These are phyloP conservation scores for Corynorhinus townsendii DNA, from an alignment of 2,113 vertebrate genomes.

Conservation along the genomic window DNA sequence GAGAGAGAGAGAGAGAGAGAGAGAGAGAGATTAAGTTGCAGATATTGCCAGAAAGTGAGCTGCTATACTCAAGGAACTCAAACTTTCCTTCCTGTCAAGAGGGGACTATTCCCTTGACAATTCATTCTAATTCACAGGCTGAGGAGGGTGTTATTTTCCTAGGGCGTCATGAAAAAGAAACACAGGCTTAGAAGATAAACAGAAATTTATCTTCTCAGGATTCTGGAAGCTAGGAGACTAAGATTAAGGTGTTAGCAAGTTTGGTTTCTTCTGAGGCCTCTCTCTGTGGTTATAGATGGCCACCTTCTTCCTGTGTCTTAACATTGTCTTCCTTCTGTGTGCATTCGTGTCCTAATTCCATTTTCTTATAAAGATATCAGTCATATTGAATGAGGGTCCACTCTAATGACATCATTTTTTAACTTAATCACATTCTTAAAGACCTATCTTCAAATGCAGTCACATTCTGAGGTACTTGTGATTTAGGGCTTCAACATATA, in stretches of 20 bases:
- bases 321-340: not conserved
- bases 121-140: not conserved
- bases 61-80: not conserved
- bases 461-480: not conserved
- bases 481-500: not conserved
- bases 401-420: constrained; percentile 20
- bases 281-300: not conserved
- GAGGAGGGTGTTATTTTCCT: not conserved
- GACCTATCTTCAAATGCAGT: not conserved
- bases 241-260: not conserved
- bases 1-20: not conserved
- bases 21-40: not conserved
- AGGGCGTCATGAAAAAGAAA: not conserved
- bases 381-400: not conserved
- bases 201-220: not conserved
- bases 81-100: not conserved
- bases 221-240: not conserved
- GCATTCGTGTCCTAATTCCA: not conserved
- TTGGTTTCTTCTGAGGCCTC: not conserved
- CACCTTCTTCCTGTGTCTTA: not conserved
- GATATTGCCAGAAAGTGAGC: not conserved
- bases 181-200: not conserved
- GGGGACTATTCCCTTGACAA: not conserved
- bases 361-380: not conserved
- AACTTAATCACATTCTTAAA: not conserved